phyloP scores from a whole-genome alignment of 1,140 invertebrate species.

The Muscidifurax raptorellus region DNA sequence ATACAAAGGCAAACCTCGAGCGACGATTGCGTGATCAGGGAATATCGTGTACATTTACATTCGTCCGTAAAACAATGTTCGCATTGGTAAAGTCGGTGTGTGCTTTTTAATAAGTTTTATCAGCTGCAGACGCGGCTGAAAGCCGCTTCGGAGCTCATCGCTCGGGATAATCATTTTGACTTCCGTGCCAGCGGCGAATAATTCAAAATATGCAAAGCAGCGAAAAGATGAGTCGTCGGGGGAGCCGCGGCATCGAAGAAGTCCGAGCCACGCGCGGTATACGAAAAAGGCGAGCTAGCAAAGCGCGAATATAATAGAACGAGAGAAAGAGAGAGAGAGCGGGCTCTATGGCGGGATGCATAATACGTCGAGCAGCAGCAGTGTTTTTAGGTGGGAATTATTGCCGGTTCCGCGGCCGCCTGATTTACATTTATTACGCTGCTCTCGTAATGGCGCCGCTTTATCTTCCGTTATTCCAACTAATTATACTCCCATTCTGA shows the following conservation, averaged over 20 bases:
- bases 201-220: neutral
- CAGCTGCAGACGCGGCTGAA: too few species aligned
- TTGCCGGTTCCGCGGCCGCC: neutral
- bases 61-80: too few species aligned
- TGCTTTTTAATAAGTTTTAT: neutral
- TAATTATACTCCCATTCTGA: slow-evolving; percentile 1
- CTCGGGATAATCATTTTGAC: neutral
- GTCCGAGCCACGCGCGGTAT: neutral
- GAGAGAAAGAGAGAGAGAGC: neutral
- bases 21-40: too few species aligned
- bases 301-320: neutral
- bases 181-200: neutral
- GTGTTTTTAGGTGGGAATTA: slow-evolving; percentile 1
- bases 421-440: neutral
- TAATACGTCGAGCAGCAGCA: neutral
- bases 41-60: too few species aligned
- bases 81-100: neutral
- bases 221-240: neutral
- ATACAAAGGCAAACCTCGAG: too few species aligned
- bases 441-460: neutral
- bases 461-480: slow-evolving; percentile 1
- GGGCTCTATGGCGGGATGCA: neutral
- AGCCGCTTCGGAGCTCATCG: neutral
- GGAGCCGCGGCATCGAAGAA: neutral
- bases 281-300: neutral